phyloP scores from a whole-genome alignment of 2,113 vertebrate genomes.

The Mellivora capensis region DNA sequence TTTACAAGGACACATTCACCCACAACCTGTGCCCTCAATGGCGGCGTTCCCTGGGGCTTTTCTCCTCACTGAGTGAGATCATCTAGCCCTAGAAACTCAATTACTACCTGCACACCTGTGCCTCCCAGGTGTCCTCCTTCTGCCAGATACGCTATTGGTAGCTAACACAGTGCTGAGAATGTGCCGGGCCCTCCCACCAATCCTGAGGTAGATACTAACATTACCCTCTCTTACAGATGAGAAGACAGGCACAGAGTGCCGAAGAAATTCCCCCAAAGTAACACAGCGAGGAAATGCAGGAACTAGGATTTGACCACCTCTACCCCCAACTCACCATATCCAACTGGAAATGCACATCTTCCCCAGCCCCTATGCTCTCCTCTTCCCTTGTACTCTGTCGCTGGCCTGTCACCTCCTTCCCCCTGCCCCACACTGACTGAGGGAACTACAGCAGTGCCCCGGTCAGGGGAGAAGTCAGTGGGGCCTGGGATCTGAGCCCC shows the following conservation, averaged over 20 bases:
- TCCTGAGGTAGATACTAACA: not conserved
- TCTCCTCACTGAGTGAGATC: not conserved
- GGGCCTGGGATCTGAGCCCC: not conserved
- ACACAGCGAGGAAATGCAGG: not conserved
- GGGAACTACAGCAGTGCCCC: not conserved
- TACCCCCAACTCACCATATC: not conserved
- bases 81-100: not conserved
- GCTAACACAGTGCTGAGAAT: not conserved
- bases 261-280: not conserved
- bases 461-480: not conserved
- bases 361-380: not conserved
- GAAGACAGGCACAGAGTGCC: not conserved
- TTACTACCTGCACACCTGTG: not conserved
- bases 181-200: not conserved
- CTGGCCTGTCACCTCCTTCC: not conserved
- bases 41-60: not conserved
- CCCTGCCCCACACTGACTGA: not conserved
- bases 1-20: not conserved
- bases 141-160: not conserved
- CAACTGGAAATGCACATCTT: not conserved
- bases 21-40: not conserved
- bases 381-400: not conserved
- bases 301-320: not conserved
- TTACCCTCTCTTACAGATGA: not conserved
- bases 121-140: not conserved